Base-by-base conservation (phyloP, 1,140 invertebrate species). In the Leptopilina boulardi region DNA sequence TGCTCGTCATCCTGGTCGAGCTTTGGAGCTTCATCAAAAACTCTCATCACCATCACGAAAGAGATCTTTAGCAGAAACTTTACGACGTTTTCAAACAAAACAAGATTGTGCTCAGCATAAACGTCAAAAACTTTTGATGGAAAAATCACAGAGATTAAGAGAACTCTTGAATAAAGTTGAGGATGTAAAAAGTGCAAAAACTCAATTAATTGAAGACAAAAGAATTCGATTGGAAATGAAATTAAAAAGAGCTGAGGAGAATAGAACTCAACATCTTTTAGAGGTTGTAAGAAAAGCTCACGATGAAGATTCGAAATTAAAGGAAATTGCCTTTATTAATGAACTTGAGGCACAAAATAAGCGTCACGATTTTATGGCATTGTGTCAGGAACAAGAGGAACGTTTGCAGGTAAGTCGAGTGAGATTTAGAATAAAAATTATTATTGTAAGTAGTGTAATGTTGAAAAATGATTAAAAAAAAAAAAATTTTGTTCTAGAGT, bases 281-380 rank as follows among this genome's bases (percentile, higher is more conserved):
- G 95, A 96, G 77, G 97, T 98, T 81, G 95, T 98, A 1, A 94
- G 95, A 75, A 99, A 99, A 90, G 98, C 98, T 2, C 98, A 99
- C 83, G 98, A 99, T 84, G 98, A 99, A 90, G 98, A 99, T 82
- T 97, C 98, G 56, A 99, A 99, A 90, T 92, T 98, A 0, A 97
- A 97, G 83, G 98, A 99, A 92, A 99, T 99, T 77, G 98, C 97
- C 34, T 99, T 99, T 89, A 99, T 99, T 73, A 99, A 99, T 90
- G 96, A 97, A 85, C 91, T 99, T 2, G 97, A 99, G 87, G 98
- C 98, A 1, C 97, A 99, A 91, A 99, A 99, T 89, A 96, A 98
- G 84, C 91, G 96, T 4, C 95, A 98, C 86, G 98, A 99, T 90
- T 95, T 98, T 83, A 91, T 97, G 82, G 95, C 95, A 11, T 93